Conservation (phyloP, 1,140 invertebrate genomes). For the Elymnias hypermnestra region DNA sequence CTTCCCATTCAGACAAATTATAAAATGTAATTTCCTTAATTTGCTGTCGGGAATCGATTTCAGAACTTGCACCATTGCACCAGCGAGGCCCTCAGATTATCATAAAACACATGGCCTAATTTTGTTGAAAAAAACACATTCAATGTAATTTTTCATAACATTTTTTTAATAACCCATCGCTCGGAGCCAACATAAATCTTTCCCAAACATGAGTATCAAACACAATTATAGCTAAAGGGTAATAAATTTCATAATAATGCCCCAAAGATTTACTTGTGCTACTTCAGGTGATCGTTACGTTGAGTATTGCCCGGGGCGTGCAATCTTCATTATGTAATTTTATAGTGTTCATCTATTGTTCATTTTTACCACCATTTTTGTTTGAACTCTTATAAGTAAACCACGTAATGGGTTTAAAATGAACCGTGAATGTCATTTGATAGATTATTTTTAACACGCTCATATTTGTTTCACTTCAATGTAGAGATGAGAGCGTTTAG, state of each 20-base stretch:
- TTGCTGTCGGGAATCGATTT: too few species aligned
- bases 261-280: constrained; percentile 52
- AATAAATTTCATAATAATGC: constrained; percentile 69
- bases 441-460: too few species aligned
- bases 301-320: constrained; percentile 37
- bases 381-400: too few species aligned
- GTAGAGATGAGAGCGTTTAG: too few species aligned
- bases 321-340: constrained; percentile 66
- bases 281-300: constrained; percentile 70
- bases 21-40: too few species aligned
- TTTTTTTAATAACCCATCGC: constrained; percentile 27
- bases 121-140: constrained; percentile 7
- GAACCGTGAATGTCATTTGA: too few species aligned
- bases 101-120: background rate
- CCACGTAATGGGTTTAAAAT: too few species aligned
- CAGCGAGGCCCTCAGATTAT: too few species aligned
- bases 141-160: constrained; percentile 16
- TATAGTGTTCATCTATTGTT: constrained; percentile 28
- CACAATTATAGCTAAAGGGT: constrained; percentile 58
- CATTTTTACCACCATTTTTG: background rate
- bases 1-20: too few species aligned
- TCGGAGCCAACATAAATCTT: constrained; percentile 58
- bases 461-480: too few species aligned
- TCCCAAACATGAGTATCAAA: constrained; percentile 44
- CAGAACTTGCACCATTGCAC: too few species aligned